A percentile compares a stretch with the other conserved stretches of the same genome.
Evolutionary conservation across 2,888 invertebrate species (phyloP).

Genomic region (Apomyelois bistriatella): DNA sequence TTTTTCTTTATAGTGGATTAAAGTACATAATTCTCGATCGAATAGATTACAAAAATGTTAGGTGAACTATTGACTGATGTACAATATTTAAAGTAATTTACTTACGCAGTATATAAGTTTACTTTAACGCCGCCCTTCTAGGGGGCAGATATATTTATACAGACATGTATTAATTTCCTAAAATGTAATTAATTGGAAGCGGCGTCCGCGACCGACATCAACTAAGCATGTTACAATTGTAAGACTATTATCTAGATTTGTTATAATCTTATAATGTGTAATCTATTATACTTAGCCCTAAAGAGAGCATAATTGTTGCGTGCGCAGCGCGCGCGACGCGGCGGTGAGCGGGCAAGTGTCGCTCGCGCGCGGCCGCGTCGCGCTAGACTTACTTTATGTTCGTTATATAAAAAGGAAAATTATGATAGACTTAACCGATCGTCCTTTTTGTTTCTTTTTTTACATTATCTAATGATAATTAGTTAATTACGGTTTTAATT

Average conservation of each 20-base stretch:
- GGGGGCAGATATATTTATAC: constrained; percentile 63
- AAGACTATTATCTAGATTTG: constrained; percentile 78
- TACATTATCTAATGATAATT: constrained; percentile 77
- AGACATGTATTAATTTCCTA: constrained; percentile 73
- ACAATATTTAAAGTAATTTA: constrained; percentile 77
- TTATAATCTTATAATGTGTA: constrained; percentile 68
- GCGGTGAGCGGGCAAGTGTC: constrained; percentile 24
- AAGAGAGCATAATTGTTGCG: constrained; percentile 33
- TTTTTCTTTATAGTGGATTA: constrained; percentile 70
- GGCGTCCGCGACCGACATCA: constrained; percentile 65
- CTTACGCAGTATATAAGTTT: constrained; percentile 78
- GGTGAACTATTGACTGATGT: constrained; percentile 78
- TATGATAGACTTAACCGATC: constrained; percentile 77
- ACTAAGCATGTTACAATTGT: constrained; percentile 72
- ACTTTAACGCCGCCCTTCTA: constrained; percentile 52
- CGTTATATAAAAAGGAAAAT: constrained; percentile 77
- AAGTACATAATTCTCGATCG: constrained; percentile 76
- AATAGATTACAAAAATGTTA: constrained; percentile 78
- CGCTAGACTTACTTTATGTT: constrained; percentile 61
- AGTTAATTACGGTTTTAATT: constrained; percentile 81
- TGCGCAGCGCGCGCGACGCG: constrained; percentile 29
- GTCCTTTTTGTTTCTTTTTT: constrained; percentile 74
- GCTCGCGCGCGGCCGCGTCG: constrained; percentile 32
- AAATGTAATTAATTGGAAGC: constrained; percentile 73
- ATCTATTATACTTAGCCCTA: constrained; percentile 62